Base-by-base conservation (phyloP, 2,113 vertebrate genomes). In the Ibidorhyncha struthersii region DNA sequence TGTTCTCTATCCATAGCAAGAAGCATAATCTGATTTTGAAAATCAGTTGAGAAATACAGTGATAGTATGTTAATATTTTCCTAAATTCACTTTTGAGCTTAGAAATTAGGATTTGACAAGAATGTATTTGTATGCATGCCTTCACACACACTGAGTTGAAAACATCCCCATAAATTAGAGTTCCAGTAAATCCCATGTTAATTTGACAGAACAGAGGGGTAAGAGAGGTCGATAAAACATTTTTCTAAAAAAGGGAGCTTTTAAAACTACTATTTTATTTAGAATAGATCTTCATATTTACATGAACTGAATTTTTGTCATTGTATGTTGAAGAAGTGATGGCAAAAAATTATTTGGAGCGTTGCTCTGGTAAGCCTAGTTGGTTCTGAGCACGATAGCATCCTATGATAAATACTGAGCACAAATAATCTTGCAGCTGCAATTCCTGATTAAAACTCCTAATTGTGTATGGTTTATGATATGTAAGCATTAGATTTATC, bases 391-490 rank as follows among this genome's bases (percentile, higher is more conserved):
- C 58, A 23, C 53, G 40, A 47, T 78, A 29, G 71, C 97, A 97
- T 91, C 40, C 74, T 93, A 10, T 96, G 98, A 98, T 97, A 98
- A 97, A 97, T 95, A 92, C 74, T 32, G 15, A 62, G 90, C 90
- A 76, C 78, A 94, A 96, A 45, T 97, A 97, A 94, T 93, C 95
- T 97, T 96, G 94, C 95, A 98, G 95, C 90, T 80, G 80, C 94
- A 88, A 58, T 96, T 96, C 90, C 96, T 95, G 58, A 78, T 89
- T 97, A 93, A 86, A 95, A 94, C 93, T 96, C 36, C 84, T 97
- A 96, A 96, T 49, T 69, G 96, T 96, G 96, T 88, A 43, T 97
- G 86, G 83, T 84, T 96, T 94, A 53, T 97, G 98, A 96, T 98
- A 95, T 73, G 34, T 96, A 95, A 93, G 86, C 62, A 30, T 85